Evolutionary conservation across 2,113 vertebrate genomes (phyloP).

Genomic region (Pelecanus crispus): DNA sequence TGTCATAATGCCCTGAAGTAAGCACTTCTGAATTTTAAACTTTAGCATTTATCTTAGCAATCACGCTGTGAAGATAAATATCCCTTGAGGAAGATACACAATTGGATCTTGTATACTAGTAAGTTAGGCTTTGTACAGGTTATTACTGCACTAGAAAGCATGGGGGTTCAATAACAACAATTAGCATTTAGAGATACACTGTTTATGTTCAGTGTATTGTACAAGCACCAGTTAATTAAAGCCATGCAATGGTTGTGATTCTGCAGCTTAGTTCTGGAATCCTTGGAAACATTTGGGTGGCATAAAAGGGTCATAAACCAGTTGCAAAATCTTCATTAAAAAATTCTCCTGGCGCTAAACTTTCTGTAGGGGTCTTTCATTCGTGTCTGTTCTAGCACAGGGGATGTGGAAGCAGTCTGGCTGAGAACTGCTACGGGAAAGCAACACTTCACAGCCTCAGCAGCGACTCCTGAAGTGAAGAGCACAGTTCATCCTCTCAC

Average conservation of each 20-base stretch:
- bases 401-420: neutral
- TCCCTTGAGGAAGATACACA: constrained; percentile 72
- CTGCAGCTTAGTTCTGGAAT: neutral
- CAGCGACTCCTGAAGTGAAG: neutral
- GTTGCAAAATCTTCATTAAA: neutral
- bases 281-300: neutral
- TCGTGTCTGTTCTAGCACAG: neutral
- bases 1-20: constrained; percentile 63
- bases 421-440: neutral
- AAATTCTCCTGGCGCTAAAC: neutral
- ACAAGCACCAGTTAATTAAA: constrained; percentile 25
- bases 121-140: constrained; percentile 28
- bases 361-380: neutral
- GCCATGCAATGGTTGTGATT: neutral
- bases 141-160: constrained; percentile 39
- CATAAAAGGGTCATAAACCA: neutral
- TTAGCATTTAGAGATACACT: constrained; percentile 20
- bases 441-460: neutral
- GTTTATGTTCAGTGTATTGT: neutral
- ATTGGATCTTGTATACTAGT: constrained; percentile 64
- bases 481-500: neutral
- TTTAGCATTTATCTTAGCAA: constrained; percentile 74
- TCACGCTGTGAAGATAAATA: constrained; percentile 73
- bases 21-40: constrained; percentile 74
- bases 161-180: constrained; percentile 22